These are phyloP conservation scores for Scaptodrosophila lebanonensis DNA, from an alignment of 1,140 invertebrate species.

Conservation along the genomic window DNA sequence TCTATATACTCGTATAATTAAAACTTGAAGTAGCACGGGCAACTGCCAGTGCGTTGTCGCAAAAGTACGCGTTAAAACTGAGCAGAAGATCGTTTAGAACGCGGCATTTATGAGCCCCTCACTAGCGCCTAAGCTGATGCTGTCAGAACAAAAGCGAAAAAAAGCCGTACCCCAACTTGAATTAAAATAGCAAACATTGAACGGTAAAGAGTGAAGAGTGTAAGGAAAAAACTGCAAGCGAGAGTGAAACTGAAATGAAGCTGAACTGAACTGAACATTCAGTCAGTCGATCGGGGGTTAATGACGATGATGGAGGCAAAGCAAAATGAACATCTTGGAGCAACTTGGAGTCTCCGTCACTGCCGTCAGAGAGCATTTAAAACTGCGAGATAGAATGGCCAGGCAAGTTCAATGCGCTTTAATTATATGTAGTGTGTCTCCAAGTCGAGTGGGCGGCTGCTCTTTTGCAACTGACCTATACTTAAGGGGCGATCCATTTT, in stretches of 20 bases:
- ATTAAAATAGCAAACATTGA: slow-evolving; percentile 1
- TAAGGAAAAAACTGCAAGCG: not conserved
- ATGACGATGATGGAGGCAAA: slow-evolving; percentile 18
- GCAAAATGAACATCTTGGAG: slow-evolving; percentile 12
- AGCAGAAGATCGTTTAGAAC: slow-evolving; percentile 55
- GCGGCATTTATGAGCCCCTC: slow-evolving; percentile 36
- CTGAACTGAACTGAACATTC: slow-evolving; percentile 1
- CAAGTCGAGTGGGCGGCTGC: not conserved
- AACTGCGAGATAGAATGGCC: not conserved
- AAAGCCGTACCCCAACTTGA: slow-evolving; percentile 57
- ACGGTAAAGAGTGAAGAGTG: not conserved
- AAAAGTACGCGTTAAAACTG: slow-evolving; percentile 49
- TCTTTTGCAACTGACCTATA: slow-evolving; percentile 13
- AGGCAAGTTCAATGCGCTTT: slow-evolving; percentile 49
- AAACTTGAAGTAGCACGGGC: slow-evolving; percentile 5
- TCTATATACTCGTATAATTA: no score
- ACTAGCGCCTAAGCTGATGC: slow-evolving; percentile 27
- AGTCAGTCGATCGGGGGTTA: slow-evolving; percentile 9
- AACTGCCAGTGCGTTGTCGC: slow-evolving; percentile 27
- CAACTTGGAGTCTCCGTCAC: not conserved
- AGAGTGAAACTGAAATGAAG: slow-evolving; percentile 24
- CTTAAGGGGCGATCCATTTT: not conserved
- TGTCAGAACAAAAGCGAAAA: slow-evolving; percentile 21
- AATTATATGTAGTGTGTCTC: slow-evolving; percentile 12
- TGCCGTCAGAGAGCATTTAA: not conserved